Evolutionary conservation across 2,888 invertebrate genomes (phyloP).

Genomic region (Epinotia bilunana): DNA sequence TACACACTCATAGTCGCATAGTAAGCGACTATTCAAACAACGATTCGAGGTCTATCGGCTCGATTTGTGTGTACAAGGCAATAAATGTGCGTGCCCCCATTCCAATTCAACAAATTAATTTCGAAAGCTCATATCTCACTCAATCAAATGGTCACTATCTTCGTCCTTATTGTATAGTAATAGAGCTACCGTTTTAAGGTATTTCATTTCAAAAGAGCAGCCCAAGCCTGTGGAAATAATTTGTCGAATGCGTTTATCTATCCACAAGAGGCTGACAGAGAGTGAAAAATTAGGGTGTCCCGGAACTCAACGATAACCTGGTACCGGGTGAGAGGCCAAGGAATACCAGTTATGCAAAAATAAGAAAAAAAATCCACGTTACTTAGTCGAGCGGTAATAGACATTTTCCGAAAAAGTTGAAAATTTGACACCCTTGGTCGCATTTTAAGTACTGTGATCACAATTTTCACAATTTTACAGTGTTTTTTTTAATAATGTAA

Average conservation of each 20-base stretch:
- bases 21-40: conserved; percentile 41
- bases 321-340: no score
- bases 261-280: neutral
- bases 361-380: no score
- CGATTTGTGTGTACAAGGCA: conserved; percentile 42
- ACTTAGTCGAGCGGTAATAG: no score
- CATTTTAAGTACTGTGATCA: no score
- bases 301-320: no score
- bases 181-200: neutral
- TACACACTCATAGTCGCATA: conserved; percentile 9
- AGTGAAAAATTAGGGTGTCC: no score
- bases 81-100: conserved; percentile 52
- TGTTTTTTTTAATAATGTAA: no score
- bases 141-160: neutral
- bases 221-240: neutral
- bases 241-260: conserved; percentile 36
- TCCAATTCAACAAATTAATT: conserved; percentile 44
- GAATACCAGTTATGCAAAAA: no score
- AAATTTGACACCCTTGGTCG: no score
- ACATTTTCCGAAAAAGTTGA: no score
- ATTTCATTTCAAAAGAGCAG: neutral
- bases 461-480: no score
- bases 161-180: neutral
- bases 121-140: conserved; percentile 9
- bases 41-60: conserved; percentile 41